Conservation (phyloP, 1,140 invertebrate genomes). For the Camponotus pennsylvanicus region DNA sequence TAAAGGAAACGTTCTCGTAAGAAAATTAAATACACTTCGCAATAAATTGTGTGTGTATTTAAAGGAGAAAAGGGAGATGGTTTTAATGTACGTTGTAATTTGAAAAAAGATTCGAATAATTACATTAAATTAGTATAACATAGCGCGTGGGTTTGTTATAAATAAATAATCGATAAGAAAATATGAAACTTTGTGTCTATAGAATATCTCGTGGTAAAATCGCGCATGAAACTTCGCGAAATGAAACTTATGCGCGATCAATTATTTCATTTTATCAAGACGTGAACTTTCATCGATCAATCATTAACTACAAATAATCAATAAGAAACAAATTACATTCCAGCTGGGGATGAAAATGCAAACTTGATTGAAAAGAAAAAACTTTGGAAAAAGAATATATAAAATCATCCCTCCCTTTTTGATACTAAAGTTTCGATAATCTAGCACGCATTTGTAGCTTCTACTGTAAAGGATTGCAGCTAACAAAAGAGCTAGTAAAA, state of each 20-base stretch:
- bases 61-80: neutral
- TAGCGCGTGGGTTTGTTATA: neutral
- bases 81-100: neutral
- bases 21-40: neutral
- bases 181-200: neutral
- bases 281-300: neutral
- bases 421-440: conserved; percentile 21
- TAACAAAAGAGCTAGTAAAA: too few species aligned
- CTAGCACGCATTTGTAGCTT: neutral
- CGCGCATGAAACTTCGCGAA: neutral
- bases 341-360: neutral
- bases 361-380: neutral
- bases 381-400: neutral
- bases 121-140: neutral
- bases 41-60: neutral
- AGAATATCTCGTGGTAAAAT: neutral
- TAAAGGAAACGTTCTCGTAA: conserved; percentile 20
- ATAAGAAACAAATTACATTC: neutral
- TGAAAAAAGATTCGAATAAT: neutral
- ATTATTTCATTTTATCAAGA: conserved; percentile 1
- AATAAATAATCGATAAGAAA: neutral
- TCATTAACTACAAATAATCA: neutral
- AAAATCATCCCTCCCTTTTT: neutral
- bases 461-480: neutral
- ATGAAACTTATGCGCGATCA: neutral